These are phyloP conservation scores for Gymnosoma rotundatum DNA, from an alignment of 2,888 invertebrate species.

Conservation along the genomic window DNA sequence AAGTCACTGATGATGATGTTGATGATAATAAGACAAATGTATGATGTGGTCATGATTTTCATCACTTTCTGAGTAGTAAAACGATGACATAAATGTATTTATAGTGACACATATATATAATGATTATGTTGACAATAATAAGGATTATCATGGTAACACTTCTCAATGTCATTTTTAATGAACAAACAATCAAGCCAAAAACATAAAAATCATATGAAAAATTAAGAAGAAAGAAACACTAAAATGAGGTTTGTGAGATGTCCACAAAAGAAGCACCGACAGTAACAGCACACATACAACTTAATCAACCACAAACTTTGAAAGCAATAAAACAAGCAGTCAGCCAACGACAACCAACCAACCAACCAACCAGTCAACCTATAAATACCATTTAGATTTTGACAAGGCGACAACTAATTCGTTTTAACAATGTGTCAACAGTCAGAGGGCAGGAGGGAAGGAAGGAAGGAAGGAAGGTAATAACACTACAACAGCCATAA, in stretches of 20 bases:
- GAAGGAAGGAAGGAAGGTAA: neutral
- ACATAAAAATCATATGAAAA: conserved; percentile 37
- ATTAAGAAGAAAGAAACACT: conserved; percentile 5
- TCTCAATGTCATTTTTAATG: conserved; percentile 59
- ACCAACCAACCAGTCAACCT: conserved; percentile 14
- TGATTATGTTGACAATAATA: conserved; percentile 41
- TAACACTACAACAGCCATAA: neutral
- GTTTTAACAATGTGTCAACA: conserved; percentile 44
- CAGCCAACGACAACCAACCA: neutral
- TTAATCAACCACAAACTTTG: neutral
- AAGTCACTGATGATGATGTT: conserved; percentile 18
- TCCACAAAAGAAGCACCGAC: neutral
- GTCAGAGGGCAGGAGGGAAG: neutral
- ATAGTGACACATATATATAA: conserved; percentile 6
- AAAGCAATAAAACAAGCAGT: neutral
- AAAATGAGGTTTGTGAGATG: conserved; percentile 19
- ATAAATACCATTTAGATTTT: conserved; percentile 35
- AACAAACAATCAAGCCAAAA: conserved; percentile 50
- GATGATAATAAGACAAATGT: conserved; percentile 44
- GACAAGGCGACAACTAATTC: conserved; percentile 55
- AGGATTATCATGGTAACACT: conserved; percentile 57
- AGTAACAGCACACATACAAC: neutral
- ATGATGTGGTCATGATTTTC: conserved; percentile 27
- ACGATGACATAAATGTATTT: no score
- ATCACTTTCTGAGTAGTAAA: conserved; percentile 12